Evolutionary conservation across 2,797 vertebrate species (phyloP).

Genomic region (Anisognathus igniventris): DNA sequence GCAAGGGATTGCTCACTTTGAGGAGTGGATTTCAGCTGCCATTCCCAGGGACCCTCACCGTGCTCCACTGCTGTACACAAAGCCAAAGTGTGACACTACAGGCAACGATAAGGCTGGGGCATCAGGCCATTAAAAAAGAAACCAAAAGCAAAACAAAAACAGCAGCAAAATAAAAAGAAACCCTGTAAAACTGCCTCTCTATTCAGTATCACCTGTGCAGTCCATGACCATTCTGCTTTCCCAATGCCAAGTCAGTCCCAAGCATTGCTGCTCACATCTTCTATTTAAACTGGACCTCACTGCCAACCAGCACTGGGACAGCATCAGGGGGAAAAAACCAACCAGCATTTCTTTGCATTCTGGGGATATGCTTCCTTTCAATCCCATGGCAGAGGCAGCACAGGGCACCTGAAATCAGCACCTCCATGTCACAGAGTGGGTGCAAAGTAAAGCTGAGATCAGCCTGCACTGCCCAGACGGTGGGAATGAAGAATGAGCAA

Average conservation of each 20-base stretch:
- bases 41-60: neutral
- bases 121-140: neutral
- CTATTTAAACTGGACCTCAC: neutral
- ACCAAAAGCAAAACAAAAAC: neutral
- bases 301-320: neutral
- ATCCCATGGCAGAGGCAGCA: neutral
- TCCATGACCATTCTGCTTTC: fast-evolving
- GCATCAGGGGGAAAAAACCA: fast-evolving
- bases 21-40: neutral
- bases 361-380: neutral
- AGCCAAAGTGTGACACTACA: neutral
- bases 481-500: neutral
- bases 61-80: neutral
- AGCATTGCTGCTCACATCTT: fast-evolving
- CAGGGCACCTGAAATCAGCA: neutral
- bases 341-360: neutral
- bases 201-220: neutral
- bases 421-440: neutral
- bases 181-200: neutral
- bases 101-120: fast-evolving
- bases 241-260: neutral
- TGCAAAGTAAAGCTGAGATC: neutral
- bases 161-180: neutral
- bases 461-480: fast-evolving
- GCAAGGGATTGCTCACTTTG: neutral